These are phyloP conservation scores for Gracilinanus agilis DNA, from an alignment of 2,113 vertebrate species.

Conservation along the genomic window DNA sequence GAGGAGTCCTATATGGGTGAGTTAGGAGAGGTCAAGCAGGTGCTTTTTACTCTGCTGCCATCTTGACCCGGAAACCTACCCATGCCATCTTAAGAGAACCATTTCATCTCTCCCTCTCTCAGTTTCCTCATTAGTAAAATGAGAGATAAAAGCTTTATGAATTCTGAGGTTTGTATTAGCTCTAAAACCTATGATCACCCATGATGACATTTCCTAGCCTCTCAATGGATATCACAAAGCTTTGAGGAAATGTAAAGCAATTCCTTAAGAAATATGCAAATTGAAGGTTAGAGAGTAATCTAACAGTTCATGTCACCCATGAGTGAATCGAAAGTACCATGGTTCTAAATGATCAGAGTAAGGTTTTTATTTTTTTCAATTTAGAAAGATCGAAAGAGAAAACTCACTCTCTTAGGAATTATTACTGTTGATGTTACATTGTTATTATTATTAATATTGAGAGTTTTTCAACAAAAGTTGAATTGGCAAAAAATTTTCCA, in stretches of 20 bases:
- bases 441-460: neutral
- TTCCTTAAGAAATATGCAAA: neutral
- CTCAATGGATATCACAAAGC: neutral
- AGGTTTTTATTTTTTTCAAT: neutral
- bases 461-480: slow-evolving; percentile 20
- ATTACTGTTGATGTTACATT: neutral
- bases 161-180: neutral
- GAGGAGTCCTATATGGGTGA: too few relatives aligned
- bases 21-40: too few relatives aligned
- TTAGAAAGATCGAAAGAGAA: neutral
- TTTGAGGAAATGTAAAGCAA: neutral
- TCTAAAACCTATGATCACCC: neutral
- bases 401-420: neutral
- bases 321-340: neutral
- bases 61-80: too few relatives aligned
- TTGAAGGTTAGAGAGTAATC: neutral
- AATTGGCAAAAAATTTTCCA: too few relatives aligned
- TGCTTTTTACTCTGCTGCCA: too few relatives aligned
- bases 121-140: neutral
- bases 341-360: neutral
- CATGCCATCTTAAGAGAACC: neutral
- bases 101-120: neutral
- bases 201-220: neutral
- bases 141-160: neutral
- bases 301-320: neutral